phyloP scores from a whole-genome alignment of 92 coral and sea anemone species.

The Zoanthus sociatus region DNA sequence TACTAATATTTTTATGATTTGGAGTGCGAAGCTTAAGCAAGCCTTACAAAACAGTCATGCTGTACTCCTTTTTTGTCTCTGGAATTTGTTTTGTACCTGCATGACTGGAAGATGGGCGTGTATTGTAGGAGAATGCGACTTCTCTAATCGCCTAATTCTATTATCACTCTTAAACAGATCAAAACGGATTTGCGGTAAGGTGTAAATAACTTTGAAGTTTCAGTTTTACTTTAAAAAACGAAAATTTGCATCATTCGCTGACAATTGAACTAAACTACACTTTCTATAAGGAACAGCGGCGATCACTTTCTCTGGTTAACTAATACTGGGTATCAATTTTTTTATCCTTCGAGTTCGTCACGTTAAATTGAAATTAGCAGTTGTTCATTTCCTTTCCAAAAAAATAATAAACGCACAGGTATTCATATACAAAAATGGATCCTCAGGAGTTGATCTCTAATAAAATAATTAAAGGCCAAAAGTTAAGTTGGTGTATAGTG shows the following conservation, averaged over 20 bases:
- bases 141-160: slow-evolving; percentile 39
- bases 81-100: not conserved
- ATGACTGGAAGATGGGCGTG: slow-evolving; percentile 18
- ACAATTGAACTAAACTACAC: not conserved
- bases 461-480: not conserved
- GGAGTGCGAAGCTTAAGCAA: not conserved
- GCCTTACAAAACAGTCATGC: not conserved
- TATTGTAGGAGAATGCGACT: slow-evolving; percentile 14
- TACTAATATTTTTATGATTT: not conserved
- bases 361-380: not conserved
- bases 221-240: not conserved
- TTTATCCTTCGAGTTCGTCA: not conserved
- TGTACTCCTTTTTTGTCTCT: not conserved
- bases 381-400: not conserved
- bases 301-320: not conserved
- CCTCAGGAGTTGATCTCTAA: no score
- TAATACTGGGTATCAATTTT: not conserved
- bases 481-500: not conserved
- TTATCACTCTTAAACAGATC: slow-evolving; percentile 44
- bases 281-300: not conserved
- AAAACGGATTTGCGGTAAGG: slow-evolving; percentile 45
- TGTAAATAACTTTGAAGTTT: slow-evolving; percentile 3
- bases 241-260: not conserved
- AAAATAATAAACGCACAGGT: not conserved
- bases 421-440: not conserved